phyloP scores from a whole-genome alignment of 2,797 vertebrate genomes.

The Moxostoma hubbsi region DNA sequence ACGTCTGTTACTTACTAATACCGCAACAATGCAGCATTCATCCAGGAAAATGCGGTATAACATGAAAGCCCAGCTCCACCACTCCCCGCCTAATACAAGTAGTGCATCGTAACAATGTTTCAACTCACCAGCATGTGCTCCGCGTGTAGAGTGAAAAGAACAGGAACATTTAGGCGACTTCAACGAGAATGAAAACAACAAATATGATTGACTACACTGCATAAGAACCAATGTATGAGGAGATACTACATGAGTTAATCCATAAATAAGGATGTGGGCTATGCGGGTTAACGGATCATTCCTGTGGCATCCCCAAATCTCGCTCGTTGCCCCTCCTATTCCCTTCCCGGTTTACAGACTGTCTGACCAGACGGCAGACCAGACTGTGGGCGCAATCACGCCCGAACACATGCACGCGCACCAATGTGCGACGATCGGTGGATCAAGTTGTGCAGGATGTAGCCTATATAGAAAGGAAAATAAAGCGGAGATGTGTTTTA shows the following conservation, averaged over 20 bases:
- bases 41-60: neutral
- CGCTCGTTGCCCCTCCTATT: slow-evolving; percentile 47
- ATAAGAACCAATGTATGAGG: slow-evolving; percentile 7
- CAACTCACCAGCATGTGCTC: slow-evolving; percentile 58
- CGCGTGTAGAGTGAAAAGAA: slow-evolving; percentile 42
- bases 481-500: neutral
- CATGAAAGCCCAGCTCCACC: neutral
- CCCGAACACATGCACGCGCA: slow-evolving; percentile 39
- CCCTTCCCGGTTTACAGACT: slow-evolving; percentile 48
- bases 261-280: slow-evolving; percentile 53
- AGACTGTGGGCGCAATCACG: slow-evolving; percentile 52
- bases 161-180: slow-evolving; percentile 23
- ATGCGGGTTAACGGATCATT: slow-evolving; percentile 56
- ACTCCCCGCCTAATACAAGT: neutral
- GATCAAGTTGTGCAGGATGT: neutral
- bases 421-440: slow-evolving; percentile 12
- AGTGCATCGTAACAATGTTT: slow-evolving; percentile 4
- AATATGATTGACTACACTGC: neutral
- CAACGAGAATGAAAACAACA: slow-evolving; percentile 1
- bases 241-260: slow-evolving; percentile 34
- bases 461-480: too few relatives aligned
- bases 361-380: slow-evolving; percentile 51
- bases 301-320: slow-evolving; percentile 50
- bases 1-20: slow-evolving; percentile 32
- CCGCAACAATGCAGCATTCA: slow-evolving; percentile 29